Base-by-base conservation (phyloP, 1,140 invertebrate genomes). In the Conus betulinus region DNA sequence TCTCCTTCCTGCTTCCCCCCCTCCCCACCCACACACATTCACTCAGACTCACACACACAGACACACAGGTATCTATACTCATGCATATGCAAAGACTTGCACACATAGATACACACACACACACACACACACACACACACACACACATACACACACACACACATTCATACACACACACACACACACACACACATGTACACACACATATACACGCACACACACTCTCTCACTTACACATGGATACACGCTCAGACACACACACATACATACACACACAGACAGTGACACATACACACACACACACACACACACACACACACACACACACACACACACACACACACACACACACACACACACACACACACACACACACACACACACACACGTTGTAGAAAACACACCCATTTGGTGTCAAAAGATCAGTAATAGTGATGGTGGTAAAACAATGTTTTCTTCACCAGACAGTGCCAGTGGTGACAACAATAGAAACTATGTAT, bases 281-380 rank as follows among this genome's bases (percentile, higher is more conserved):
- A n/a, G n/a, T n/a, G n/a, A 74, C 71, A 74, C 71, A 25, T 4
- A 74, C n/a, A n/a, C n/a, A 74, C 71, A 74, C 71, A n/a, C 71
- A 74, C 71, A n/a, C 17, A 74, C 71, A 74, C 71, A 74, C 71
- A 74, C 71, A 74, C 71, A 74, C n/a, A n/a, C 71, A n/a, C 71
- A n/a, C 71, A 74, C n/a, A 74, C 71, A 74, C 71, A 74, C 71
- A n/a, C n/a, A n/a, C 71, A n/a, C 71, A 20, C 60, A 20, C 60
- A 20, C 17, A 20, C 60, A 20, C 60, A 20, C 60, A 63, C 17
- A 20, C 60, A 20, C 60, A 20, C 60, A 63, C 60, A 63, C 60
- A 63, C 60, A 63, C 11, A 63, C 60, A 63, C 17, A 63, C 60
- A 63, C 60, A 63, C 17, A 63, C 17, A 20, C 60, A 63, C 60